Evolutionary conservation across 2,113 vertebrate genomes (phyloP), one percentile per base, ranked within the genome.

Genomic region (Toxotes jaculatrix): DNA sequence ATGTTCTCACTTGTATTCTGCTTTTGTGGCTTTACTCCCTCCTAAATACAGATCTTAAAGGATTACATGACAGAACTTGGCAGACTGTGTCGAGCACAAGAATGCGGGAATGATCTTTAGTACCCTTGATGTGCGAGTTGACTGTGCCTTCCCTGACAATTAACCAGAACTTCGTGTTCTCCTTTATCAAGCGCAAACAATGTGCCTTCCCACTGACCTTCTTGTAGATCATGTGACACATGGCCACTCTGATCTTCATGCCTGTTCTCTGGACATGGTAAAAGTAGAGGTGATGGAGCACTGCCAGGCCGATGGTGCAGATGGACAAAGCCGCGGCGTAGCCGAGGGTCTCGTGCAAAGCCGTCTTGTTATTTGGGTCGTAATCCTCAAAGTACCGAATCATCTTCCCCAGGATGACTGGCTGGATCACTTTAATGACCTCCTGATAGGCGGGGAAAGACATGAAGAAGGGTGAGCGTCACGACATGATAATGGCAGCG

Each of bases 161-260:
- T 38, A 7, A 17, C 5, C 45, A 17, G 45, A 49, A 17, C 42
- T 43, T 43, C 12, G 2, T 17, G 49, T 51, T 51, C 19, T 21
- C 19, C 19, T 51, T 61, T 36, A 21, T 7, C n/a, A 8, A 3
- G 40, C 62, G 2, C 4, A 56, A 56, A 23, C 23, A 27, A 11
- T 13, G 55, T 17, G 31, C 4, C 16, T 17, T 32, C 8, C 34
- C 77, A 74, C 96, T 93, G 77, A 98, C 98, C 97, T 99, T 99
- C 55, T 88, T 96, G 80, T 97, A 98, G 92, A 99, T 97, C 96
- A 99, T 97, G 82, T 98, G 97, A 78, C 98, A 98, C 96, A 98
- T 95, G 42, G 97, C 98, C 13, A 99, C 94, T 49, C 97, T 88
- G 34, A 99, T 91, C 92, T 95, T 96, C 97, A 97, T 98, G 84